Percentiles rank a stretch among this genome's conserved stretches.
phyloP scores from a whole-genome alignment of 1,140 invertebrate species.

The Lordiphosa collinella region DNA sequence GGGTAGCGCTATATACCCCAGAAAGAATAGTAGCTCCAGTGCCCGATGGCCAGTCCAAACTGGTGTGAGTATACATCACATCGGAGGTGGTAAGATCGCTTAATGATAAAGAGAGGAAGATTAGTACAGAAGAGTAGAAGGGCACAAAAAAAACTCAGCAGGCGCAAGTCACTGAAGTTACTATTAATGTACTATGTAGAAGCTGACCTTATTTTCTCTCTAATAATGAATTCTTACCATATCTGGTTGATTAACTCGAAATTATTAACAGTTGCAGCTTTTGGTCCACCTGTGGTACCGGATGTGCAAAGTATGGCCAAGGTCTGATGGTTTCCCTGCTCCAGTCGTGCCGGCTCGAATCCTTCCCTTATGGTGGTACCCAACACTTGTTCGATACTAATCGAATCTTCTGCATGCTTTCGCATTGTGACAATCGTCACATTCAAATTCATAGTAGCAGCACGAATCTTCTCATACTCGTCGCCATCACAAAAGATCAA shows the following conservation, averaged over 20 bases:
- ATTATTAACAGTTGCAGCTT: slow-evolving; percentile 86
- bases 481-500: slow-evolving; percentile 38
- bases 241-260: neutral
- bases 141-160: too few species aligned
- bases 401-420: slow-evolving; percentile 4
- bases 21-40: neutral
- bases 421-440: slow-evolving; percentile 15
- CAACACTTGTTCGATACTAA: slow-evolving; percentile 8
- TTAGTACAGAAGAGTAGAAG: too few species aligned
- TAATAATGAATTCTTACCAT: too few species aligned
- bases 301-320: slow-evolving; percentile 81
- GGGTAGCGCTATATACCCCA: slow-evolving; percentile 3
- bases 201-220: too few species aligned
- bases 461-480: slow-evolving; percentile 12
- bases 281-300: slow-evolving; percentile 88
- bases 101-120: neutral
- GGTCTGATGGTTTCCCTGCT: slow-evolving; percentile 21
- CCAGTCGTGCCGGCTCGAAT: slow-evolving; percentile 9
- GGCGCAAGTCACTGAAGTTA: too few species aligned
- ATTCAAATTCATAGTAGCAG: slow-evolving; percentile 4
- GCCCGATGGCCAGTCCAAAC: slow-evolving; percentile 22
- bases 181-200: too few species aligned
- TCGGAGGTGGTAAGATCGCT: slow-evolving; percentile 4
- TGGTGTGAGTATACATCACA: slow-evolving; percentile 7
- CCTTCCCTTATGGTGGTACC: neutral